Percentiles rank a stretch among this genome's conserved stretches.
Evolutionary conservation across 2,888 invertebrate species (phyloP).

Genomic region (Dolichomitus sp.): DNA sequence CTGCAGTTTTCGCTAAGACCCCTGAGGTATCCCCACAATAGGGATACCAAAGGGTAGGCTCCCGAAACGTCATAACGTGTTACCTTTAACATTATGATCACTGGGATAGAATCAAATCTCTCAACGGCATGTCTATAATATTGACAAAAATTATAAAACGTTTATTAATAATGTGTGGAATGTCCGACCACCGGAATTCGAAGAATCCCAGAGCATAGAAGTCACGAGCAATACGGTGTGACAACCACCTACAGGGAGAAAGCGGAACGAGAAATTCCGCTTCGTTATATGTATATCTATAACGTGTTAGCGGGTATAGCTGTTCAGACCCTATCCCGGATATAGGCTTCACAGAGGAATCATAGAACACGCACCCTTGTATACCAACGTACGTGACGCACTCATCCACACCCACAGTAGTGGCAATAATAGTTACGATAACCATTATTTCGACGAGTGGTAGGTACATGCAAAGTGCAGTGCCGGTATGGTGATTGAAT

Average conservation of each 20-base stretch:
- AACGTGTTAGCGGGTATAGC: not conserved
- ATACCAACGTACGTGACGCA: not conserved
- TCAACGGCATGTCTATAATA: too few species aligned
- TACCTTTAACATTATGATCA: too few species aligned
- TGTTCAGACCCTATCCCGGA: not conserved
- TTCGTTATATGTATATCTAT: not conserved
- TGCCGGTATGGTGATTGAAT: conserved; percentile 36
- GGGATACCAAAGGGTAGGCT: too few species aligned
- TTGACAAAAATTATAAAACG: not conserved
- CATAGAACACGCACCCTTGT: not conserved
- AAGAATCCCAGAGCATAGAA: not conserved
- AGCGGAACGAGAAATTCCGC: conserved; percentile 1
- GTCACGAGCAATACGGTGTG: not conserved
- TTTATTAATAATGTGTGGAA: not conserved
- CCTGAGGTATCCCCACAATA: too few species aligned
- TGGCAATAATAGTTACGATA: conserved; percentile 49
- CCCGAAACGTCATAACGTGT: too few species aligned
- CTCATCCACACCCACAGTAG: not conserved
- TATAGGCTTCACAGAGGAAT: conserved; percentile 7
- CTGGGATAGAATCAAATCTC: too few species aligned
- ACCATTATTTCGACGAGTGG: conserved; percentile 43
- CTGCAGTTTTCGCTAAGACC: too few species aligned
- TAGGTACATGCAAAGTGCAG: not conserved
- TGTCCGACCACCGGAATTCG: not conserved
- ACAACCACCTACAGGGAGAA: not conserved